Evolutionary conservation across 2,113 vertebrate species (phyloP).

Genomic region (Junco hyemalis): DNA sequence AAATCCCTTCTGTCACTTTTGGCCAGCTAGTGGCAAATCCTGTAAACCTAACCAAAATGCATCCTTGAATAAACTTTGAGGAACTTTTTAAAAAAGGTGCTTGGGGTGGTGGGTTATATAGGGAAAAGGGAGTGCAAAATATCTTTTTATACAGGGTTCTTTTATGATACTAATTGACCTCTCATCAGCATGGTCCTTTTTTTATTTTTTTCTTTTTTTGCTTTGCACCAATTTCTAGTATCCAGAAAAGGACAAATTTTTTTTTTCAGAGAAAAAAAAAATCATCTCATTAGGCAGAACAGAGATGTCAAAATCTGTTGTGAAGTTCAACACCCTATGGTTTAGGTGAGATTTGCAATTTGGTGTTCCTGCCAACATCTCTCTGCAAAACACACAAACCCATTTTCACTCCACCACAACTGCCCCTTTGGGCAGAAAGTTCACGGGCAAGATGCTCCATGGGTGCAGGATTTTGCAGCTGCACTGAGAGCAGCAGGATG

Average conservation of each 20-base stretch:
- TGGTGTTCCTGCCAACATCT: neutral
- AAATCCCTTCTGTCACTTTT: constrained; percentile 36
- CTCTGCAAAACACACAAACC: neutral
- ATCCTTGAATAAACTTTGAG: constrained; percentile 46
- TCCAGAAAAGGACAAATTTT: neutral
- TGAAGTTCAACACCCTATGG: neutral
- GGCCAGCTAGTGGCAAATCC: constrained; percentile 25
- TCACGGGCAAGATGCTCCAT: neutral
- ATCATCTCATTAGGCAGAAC: neutral
- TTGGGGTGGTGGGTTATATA: neutral
- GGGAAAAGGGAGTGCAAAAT: neutral
- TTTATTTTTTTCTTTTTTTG: neutral
- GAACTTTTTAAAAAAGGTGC: constrained; percentile 2
- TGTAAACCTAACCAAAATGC: constrained; percentile 34
- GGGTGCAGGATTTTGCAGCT: neutral
- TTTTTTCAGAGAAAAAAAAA: neutral
- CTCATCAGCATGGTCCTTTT: neutral
- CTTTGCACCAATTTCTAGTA: neutral
- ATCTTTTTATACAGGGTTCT: neutral
- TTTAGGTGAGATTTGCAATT: neutral
- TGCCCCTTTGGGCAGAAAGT: neutral
- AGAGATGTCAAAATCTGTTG: neutral
- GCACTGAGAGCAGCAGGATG: constrained; percentile 14
- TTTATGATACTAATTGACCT: neutral
- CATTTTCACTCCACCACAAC: neutral